Conservation (phyloP, 53 echinoderm and acorn worm species). For the Temnopleurus reevesii region DNA sequence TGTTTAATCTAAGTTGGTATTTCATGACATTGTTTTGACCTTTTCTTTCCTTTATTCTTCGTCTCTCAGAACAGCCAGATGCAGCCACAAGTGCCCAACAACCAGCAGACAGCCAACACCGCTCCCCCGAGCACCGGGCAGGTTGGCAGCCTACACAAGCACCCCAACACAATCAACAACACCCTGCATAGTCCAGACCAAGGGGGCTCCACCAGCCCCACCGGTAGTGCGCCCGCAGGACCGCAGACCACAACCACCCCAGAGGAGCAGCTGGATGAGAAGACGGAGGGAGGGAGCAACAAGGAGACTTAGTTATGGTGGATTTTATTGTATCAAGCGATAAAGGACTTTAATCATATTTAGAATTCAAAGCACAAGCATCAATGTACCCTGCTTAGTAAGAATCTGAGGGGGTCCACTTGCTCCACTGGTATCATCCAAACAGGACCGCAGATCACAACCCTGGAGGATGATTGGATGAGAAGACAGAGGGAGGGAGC, state of each 20-base stretch:
- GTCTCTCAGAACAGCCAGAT: constrained; percentile 85
- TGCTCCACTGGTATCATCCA: constrained; percentile 23
- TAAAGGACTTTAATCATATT: not conserved
- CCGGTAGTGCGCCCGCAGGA: not conserved
- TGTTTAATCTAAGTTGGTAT: too few relatives aligned
- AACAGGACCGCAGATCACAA: not conserved
- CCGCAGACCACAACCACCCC: not conserved
- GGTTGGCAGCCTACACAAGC: constrained; percentile 72
- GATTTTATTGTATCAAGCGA: not conserved
- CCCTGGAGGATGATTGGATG: constrained; percentile 38
- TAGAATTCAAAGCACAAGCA: constrained; percentile 97
- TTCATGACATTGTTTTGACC: not conserved
- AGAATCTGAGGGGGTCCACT: constrained; percentile 42
- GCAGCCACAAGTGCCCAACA: constrained; percentile 91
- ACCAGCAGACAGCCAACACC: constrained; percentile 76
- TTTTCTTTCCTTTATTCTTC: not conserved
- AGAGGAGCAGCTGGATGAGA: constrained; percentile 46
- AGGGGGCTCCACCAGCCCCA: constrained; percentile 5
- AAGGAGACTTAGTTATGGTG: constrained; percentile 70
- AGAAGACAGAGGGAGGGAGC: constrained; percentile 60
- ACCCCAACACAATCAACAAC: constrained; percentile 98
- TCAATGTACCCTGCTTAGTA: constrained; percentile 91
- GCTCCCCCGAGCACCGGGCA: constrained; percentile 57
- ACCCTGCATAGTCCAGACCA: constrained; percentile 81
- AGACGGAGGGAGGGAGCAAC: constrained; percentile 63